Evolutionary conservation across 2,797 vertebrate species (phyloP), one percentile per base, ranked within the genome.

Genomic region (Botia almorhae): DNA sequence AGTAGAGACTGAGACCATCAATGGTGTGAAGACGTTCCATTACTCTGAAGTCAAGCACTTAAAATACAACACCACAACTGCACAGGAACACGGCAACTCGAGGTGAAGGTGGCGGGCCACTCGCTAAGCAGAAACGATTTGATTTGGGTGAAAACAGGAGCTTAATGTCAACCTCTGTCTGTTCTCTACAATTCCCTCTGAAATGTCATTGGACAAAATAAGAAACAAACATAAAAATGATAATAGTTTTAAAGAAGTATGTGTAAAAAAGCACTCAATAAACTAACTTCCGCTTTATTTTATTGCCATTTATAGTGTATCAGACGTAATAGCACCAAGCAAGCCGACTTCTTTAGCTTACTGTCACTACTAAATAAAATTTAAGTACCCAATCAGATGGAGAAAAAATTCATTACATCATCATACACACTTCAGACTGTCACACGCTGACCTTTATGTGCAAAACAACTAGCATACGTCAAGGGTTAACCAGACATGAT

Each of bases 1-100:
- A 89, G 87, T 83, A 84, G 84, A 89, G 90, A 87, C 78, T 69
- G 78, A 89, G 90, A 91, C 87, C 82, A 73, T 91, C 90, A 89
- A 87, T 87, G 91, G 89, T 13, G 78, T 48, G 13, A 64, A 70
- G 72, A 50, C 26, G 8, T 48, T 60, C 78, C 83, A 81, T 69
- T 68, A 80, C 88, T 89, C 91, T 91, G 89, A 90, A 84, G 87
- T 87, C 88, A 88, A 82, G 29, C 87, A 87, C 83, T 86, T 86
- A 21, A 67, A 74, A 50, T 55, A 81, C 80, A 83, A 72, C 23
- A 64, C 16, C 36, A 75, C 74, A 26, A 61, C 48, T 63, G 2
- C 39, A 73, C 55, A 39, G 10, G 46, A 70, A 69, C 43, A 74
- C 8, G 21, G 23, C 17, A 26, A 19, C 10, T 21, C 58, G 79